Evolutionary conservation across 2,888 invertebrate genomes (phyloP), one percentile per base, ranked within the genome.

Genomic region (Epirrita christyi): DNA sequence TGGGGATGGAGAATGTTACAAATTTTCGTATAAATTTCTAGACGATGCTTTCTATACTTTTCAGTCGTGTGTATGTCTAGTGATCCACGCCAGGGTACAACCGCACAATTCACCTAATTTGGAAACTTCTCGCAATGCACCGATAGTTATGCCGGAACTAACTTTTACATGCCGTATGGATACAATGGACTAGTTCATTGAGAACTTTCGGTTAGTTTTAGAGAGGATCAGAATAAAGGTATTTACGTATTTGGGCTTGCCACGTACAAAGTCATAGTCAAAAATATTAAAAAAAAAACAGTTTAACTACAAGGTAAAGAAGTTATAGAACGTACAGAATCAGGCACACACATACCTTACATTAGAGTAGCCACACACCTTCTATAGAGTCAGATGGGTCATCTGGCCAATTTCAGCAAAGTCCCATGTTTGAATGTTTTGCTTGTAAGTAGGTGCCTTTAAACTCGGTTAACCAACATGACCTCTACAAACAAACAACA

Each of bases 71-170:
- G 47, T 50, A 34, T 57, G 48, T 50, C 50, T 48, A 29, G 45
- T 43, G 55, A 56, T 47, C 27, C 51, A 41, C 43, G 43, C 56
- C 38, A 55, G 34, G 21, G 15, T 27, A 41, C 42, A 14, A 37
- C 28, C 53, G n/a, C n/a, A 59, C 64, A 62, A 62, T 62, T 66
- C 56, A 62, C 64, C 62, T 66, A 66, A 66, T 64, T 64, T 50
- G 49, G 36, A 52, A 63, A 62, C 38, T 21, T 37, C 40, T 38
- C 55, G 55, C 41, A 34, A 48, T 55, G 61, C 59, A 49, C 51
- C 59, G 59, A 53, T 53, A 61, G 61, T 56, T 49, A 45, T 29
- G 40, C 45, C 32, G 38, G 9, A 28, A 21, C 14, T 27, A 61
- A 64, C 59, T 59, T 61, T 59, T 53, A 51, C 51, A 28, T 36